Evolutionary conservation across 2,888 invertebrate species (phyloP), one percentile per base, ranked within the genome.

Genomic region (Erannis defoliaria): DNA sequence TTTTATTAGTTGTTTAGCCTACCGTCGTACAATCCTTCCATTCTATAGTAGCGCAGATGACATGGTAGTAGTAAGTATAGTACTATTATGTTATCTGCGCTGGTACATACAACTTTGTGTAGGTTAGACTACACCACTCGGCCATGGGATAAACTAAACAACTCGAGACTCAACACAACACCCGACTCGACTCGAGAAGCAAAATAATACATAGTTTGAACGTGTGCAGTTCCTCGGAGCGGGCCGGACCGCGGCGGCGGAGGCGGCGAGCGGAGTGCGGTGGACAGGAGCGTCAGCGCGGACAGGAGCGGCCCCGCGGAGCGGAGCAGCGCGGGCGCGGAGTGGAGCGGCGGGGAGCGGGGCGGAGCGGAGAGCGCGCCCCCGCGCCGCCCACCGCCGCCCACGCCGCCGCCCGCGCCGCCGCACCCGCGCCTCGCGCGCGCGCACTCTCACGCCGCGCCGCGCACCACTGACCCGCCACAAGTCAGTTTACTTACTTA

Each of bases 381-480:
- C 82, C 77, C 54, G 77, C 83, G 38, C 82, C 86, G 16, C 62
- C 81, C 56, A 35, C 59, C 62, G 72, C 80, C 76, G 55, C 77
- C 70, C 45, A 69, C 74, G 43, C 59, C 62, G 72, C 80, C 76
- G 55, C 77, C 70, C 45, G 69, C 74, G 60, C 70, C 78, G 14
- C 67, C 68, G 23, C 78, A 71, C 53, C 80, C 75, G 71, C 78
- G 88, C 0, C 84, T 90, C 2, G 68, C 85, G 57, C 84, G 90
- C 16, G 84, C 90, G 43, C 84, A 79, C 71, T 85, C 90, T 23
- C 86, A 85, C 60, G 85, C 79, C 43, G 78, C 84, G 37, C 85
- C 87, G 10, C 75, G 85, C 1, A 76, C 83, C 0, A 78, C 72
- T 35, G 89, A 88, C 57, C 88, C 88, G 9, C 90, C 90, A 0